phyloP scores from a whole-genome alignment of 2,888 invertebrate species.

The Drosophila subquinaria region DNA sequence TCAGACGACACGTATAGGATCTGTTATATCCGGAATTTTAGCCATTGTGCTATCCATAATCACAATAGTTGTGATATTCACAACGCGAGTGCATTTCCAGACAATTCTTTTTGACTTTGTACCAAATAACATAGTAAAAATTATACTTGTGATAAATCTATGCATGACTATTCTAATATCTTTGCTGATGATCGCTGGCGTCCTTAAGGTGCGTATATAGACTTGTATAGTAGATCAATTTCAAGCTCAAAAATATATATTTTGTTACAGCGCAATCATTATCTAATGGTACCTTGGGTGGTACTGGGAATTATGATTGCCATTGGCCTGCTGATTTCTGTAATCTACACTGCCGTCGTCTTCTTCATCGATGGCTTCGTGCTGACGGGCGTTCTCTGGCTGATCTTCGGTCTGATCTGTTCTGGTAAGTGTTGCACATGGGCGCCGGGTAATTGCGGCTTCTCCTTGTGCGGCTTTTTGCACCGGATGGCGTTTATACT shows the following conservation, averaged over 20 bases:
- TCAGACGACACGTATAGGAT: conserved; percentile 90
- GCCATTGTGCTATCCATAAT: conserved; percentile 91
- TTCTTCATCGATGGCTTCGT: conserved; percentile 89
- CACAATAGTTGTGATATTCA: conserved; percentile 90
- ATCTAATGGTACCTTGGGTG: conserved; percentile 94
- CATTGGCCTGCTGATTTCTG: conserved; percentile 91
- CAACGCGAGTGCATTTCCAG: conserved; percentile 89
- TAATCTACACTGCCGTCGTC: conserved; percentile 92
- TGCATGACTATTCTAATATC: conserved; percentile 94
- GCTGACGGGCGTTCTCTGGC: conserved; percentile 87
- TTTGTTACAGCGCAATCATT: conserved; percentile 89
- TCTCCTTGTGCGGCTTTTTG: conserved; percentile 63
- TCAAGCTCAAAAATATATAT: neutral
- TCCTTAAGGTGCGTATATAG: conserved; percentile 88
- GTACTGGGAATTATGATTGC: conserved; percentile 92
- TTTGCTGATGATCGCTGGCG: conserved; percentile 90
- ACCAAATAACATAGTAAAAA: conserved; percentile 90
- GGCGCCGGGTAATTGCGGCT: conserved; percentile 3
- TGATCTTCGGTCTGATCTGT: conserved; percentile 88
- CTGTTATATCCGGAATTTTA: conserved; percentile 90
- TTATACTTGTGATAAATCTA: conserved; percentile 92
- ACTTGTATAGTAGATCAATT: neutral
- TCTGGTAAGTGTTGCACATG: conserved; percentile 87
- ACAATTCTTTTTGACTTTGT: conserved; percentile 92
- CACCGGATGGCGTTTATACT: conserved; percentile 68